A percentile compares a stretch with the other conserved stretches of the same genome.
Evolutionary conservation across 2,888 invertebrate genomes (phyloP).

Genomic region (Spilosoma lubricipeda): DNA sequence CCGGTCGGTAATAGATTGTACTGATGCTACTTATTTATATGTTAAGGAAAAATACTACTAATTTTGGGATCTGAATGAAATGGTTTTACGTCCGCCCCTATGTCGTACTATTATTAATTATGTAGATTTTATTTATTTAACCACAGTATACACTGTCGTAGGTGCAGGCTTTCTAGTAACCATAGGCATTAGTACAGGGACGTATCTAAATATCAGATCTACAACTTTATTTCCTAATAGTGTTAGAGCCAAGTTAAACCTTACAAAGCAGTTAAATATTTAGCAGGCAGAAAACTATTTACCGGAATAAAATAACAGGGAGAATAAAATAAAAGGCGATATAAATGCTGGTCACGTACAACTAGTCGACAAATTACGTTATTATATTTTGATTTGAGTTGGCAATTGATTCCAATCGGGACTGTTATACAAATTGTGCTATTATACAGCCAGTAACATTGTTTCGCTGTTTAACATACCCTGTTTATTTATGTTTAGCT

Average conservation of each 20-base stretch:
- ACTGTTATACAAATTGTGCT: background rate
- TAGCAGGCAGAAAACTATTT: background rate
- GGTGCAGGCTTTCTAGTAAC: too few relatives aligned
- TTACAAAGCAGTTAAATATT: background rate
- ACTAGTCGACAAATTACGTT: background rate
- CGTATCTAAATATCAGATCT: too few relatives aligned
- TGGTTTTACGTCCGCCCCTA: background rate
- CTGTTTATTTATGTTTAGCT: conserved; percentile 6
- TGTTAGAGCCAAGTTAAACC: background rate
- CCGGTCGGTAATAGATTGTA: background rate
- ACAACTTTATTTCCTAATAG: background rate
- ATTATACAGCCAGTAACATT: background rate
- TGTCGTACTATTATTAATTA: background rate
- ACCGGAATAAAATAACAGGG: background rate
- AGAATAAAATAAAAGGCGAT: background rate
- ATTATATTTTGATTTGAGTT: conserved; percentile 4
- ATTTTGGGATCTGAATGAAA: background rate
- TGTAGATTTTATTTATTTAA: background rate
- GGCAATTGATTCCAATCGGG: background rate
- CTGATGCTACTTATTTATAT: background rate
- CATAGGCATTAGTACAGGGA: too few relatives aligned
- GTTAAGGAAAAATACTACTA: background rate
- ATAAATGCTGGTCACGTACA: background rate
- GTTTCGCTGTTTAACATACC: conserved; percentile 5
- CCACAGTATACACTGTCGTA: background rate